Percentiles rank a stretch among this genome's conserved stretches.
Evolutionary conservation across 1,140 invertebrate genomes (phyloP).

Genomic region (Scaptomyza graminum): DNA sequence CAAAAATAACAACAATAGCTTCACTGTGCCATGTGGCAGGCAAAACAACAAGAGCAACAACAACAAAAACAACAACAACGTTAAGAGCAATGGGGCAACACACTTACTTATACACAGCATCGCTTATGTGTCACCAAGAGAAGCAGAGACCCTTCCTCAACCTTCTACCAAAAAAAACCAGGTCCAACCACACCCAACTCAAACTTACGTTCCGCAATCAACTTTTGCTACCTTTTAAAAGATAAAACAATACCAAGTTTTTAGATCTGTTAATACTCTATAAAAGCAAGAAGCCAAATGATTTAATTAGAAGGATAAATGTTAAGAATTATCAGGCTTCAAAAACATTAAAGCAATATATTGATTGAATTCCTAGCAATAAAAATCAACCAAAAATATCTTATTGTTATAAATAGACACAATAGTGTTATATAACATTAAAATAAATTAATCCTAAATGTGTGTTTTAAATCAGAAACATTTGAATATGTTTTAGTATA

Average conservation of each 20-base stretch:
- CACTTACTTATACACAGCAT: slow-evolving; percentile 46
- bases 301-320: too few relatives aligned
- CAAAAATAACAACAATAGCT: slow-evolving; percentile 31
- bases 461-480: too few relatives aligned
- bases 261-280: slow-evolving; percentile 17
- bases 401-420: too few relatives aligned
- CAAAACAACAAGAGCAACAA: slow-evolving; percentile 37
- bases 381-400: too few relatives aligned
- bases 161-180: slow-evolving; percentile 24
- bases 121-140: slow-evolving; percentile 68
- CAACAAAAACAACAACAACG: slow-evolving; percentile 44
- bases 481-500: too few relatives aligned
- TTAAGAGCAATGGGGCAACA: slow-evolving; percentile 23
- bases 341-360: too few relatives aligned
- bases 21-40: slow-evolving; percentile 23
- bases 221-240: slow-evolving; percentile 38
- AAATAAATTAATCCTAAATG: too few relatives aligned
- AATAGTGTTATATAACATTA: too few relatives aligned
- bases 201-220: slow-evolving; percentile 19
- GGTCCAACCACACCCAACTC: slow-evolving; percentile 15
- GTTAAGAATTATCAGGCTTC: too few relatives aligned
- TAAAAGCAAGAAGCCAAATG: too few relatives aligned
- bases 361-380: too few relatives aligned
- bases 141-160: slow-evolving; percentile 23
- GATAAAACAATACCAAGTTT: background rate